These are phyloP conservation scores for Zonitis immaculata DNA, from an alignment of 2,888 invertebrate species.

Conservation along the genomic window DNA sequence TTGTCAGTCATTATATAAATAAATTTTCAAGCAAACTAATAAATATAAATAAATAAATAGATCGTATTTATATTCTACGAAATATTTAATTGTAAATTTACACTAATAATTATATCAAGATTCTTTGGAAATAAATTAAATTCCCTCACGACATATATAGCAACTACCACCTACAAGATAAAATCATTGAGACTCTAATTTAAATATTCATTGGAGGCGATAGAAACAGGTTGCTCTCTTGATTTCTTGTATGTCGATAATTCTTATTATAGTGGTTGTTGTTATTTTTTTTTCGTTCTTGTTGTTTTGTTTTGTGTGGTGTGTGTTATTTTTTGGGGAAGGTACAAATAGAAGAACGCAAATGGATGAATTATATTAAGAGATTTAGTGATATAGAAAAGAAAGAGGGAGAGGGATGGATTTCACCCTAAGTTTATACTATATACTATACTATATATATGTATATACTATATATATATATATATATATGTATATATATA, in stretches of 20 bases:
- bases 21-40: no score
- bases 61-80: not conserved
- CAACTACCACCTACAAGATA: not conserved
- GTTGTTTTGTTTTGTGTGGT: no score
- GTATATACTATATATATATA: not conserved
- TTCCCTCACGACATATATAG: not conserved
- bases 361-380: not conserved
- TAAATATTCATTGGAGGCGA: not conserved
- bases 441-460: no score
- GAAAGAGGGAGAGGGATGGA: not conserved
- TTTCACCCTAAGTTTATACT: not conserved
- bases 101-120: not conserved
- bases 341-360: not conserved
- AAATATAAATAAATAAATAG: no score
- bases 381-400: not conserved
- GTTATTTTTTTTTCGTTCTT: no score
- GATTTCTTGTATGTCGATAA: not conserved
- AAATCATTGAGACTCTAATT: not conserved
- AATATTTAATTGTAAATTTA: not conserved
- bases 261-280: no score
- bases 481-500: no score
- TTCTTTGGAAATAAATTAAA: not conserved
- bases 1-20: constrained; percentile 1
- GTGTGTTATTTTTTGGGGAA: no score
- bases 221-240: not conserved